Evolutionary conservation across 2,797 vertebrate genomes (phyloP).

Genomic region (Siniperca undulata): DNA sequence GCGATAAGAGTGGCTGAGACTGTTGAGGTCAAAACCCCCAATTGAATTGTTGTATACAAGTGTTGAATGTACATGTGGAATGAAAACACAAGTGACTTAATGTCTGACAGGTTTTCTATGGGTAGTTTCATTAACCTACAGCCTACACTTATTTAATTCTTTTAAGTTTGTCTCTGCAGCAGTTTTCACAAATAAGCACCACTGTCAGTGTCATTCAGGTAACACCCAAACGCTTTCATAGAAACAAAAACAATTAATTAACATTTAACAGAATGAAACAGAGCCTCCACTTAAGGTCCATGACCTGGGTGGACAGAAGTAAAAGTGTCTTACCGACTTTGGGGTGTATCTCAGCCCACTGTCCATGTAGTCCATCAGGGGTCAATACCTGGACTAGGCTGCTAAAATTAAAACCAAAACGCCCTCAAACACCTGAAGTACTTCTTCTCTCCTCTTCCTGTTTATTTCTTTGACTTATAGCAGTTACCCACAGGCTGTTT

Average conservation of each 20-base stretch:
- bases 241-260: background rate
- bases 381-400: background rate
- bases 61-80: background rate
- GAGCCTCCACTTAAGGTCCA: background rate
- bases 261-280: too few species aligned
- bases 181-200: background rate
- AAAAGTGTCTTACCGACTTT: slow-evolving; percentile 52
- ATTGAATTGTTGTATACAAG: background rate
- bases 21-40: background rate
- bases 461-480: background rate
- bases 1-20: background rate
- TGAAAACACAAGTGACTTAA: slow-evolving; percentile 11
- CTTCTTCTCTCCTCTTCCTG: background rate
- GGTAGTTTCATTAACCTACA: background rate
- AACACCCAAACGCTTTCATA: background rate
- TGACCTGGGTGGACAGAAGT: fast-evolving
- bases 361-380: slow-evolving; percentile 82
- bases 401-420: background rate
- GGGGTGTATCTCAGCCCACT: slow-evolving; percentile 81
- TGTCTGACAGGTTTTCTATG: background rate
- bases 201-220: background rate
- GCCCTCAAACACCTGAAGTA: background rate
- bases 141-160: background rate
- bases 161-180: background rate
- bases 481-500: background rate